A percentile compares a stretch with the other conserved stretches of the same genome.
Evolutionary conservation across 2,113 vertebrate genomes (phyloP).

Genomic region (Semnornis frantzii): DNA sequence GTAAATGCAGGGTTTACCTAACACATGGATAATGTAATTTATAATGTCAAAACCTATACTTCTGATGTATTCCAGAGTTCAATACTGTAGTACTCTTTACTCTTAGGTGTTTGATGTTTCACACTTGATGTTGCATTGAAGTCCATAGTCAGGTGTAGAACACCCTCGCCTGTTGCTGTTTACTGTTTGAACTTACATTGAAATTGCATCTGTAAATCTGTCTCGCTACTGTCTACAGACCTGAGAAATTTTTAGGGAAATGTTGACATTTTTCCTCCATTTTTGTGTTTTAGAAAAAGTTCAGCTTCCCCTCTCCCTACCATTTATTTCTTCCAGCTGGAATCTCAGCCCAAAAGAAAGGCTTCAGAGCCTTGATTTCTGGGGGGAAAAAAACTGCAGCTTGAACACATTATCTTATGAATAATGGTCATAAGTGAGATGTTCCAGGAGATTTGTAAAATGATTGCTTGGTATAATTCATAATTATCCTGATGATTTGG

Average conservation of each 20-base stretch:
- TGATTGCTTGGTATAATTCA: neutral
- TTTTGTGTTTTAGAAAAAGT: neutral
- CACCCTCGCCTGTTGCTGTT: neutral
- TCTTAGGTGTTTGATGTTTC: neutral
- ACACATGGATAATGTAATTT: neutral
- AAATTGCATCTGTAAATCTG: neutral
- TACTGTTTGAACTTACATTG: neutral
- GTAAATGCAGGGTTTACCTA: neutral
- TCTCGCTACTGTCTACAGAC: neutral
- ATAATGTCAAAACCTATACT: neutral
- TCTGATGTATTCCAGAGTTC: neutral
- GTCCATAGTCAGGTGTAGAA: neutral
- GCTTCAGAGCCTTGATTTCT: neutral
- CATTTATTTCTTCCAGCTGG: neutral
- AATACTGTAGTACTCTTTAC: neutral
- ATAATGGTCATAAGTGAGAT: neutral
- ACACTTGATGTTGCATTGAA: neutral
- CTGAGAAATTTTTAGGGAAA: neutral
- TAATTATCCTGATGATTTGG: conserved; percentile 17
- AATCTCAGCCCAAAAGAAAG: neutral
- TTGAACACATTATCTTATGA: neutral
- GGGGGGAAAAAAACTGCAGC: neutral
- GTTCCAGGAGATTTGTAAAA: conserved; percentile 13
- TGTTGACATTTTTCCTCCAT: neutral
- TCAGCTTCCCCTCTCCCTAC: neutral